Percentiles rank a stretch among this genome's conserved stretches.
These are phyloP conservation scores for Hippopotamus amphibius DNA, from an alignment of 2,113 vertebrate genomes.

Conservation along the genomic window DNA sequence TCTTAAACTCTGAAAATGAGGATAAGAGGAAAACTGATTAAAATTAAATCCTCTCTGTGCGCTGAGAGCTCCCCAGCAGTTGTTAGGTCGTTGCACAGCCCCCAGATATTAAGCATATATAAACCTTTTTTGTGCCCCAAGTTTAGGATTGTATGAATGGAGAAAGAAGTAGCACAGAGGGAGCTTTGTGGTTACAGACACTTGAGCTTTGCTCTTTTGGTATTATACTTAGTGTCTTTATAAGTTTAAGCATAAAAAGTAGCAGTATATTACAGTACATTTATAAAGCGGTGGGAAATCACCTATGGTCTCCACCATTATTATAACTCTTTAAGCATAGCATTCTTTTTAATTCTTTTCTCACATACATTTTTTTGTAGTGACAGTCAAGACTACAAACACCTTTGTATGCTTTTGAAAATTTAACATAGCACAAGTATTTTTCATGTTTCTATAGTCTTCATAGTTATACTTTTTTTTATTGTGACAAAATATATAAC, in stretches of 20 bases:
- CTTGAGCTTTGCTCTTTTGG: not conserved
- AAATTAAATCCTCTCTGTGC: not conserved
- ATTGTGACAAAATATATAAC: not conserved
- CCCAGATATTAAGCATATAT: not conserved
- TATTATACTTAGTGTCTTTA: not conserved
- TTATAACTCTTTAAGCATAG: not conserved
- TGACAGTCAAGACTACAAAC: not conserved
- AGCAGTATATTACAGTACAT: not conserved
- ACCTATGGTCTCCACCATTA: not conserved
- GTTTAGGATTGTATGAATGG: not conserved
- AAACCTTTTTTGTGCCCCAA: not conserved
- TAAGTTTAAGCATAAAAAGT: not conserved
- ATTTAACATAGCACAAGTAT: not conserved
- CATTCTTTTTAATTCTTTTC: slow-evolving; percentile 30
- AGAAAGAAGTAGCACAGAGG: not conserved
- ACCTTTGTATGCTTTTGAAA: not conserved
- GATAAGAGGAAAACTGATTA: not conserved
- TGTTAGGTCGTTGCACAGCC: not conserved
- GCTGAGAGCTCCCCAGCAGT: not conserved
- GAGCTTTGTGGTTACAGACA: not conserved
- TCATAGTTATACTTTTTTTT: not conserved
- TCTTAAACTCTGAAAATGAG: slow-evolving; percentile 3
- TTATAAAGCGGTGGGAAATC: not conserved
- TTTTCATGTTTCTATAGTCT: slow-evolving; percentile 5
- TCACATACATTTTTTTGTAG: not conserved